Evolutionary conservation across 2,797 vertebrate genomes (phyloP).

Genomic region (Tapirus indicus): DNA sequence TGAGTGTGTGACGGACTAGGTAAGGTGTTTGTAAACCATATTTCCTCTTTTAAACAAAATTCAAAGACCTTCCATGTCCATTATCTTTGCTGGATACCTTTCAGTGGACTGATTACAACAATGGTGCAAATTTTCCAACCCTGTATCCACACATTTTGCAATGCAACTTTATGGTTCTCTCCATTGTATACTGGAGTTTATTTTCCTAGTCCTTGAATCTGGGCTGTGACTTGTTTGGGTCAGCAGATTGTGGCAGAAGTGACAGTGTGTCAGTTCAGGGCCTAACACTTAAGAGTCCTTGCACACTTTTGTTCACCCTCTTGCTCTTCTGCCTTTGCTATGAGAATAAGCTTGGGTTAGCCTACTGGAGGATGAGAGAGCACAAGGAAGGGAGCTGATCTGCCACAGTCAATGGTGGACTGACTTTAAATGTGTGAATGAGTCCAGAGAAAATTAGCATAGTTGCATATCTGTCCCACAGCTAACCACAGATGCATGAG

Average conservation of each 20-base stretch:
- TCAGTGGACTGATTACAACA: not conserved
- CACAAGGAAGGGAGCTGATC: not conserved
- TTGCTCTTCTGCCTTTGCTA: not conserved
- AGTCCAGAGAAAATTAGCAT: not conserved
- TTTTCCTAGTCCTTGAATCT: not conserved
- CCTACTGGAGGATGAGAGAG: not conserved
- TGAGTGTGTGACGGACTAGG: not conserved
- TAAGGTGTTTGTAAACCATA: not conserved
- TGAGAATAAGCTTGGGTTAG: not conserved
- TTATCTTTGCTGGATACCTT: not conserved
- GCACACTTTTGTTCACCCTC: not conserved
- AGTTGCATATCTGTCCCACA: not conserved
- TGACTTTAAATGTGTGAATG: not conserved
- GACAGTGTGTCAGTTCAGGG: not conserved
- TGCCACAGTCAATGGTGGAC: not conserved
- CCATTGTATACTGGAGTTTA: not conserved
- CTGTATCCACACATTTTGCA: not conserved
- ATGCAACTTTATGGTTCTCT: not conserved
- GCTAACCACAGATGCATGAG: not conserved
- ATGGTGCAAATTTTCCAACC: not conserved
- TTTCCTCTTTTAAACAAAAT: slow-evolving; percentile 48
- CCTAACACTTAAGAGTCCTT: not conserved
- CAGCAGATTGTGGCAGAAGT: not conserved
- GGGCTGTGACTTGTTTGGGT: not conserved
- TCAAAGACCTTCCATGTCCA: not conserved